These are phyloP conservation scores for Notospermus geniculatus DNA, from an alignment of 1,140 invertebrate genomes.

Conservation along the genomic window DNA sequence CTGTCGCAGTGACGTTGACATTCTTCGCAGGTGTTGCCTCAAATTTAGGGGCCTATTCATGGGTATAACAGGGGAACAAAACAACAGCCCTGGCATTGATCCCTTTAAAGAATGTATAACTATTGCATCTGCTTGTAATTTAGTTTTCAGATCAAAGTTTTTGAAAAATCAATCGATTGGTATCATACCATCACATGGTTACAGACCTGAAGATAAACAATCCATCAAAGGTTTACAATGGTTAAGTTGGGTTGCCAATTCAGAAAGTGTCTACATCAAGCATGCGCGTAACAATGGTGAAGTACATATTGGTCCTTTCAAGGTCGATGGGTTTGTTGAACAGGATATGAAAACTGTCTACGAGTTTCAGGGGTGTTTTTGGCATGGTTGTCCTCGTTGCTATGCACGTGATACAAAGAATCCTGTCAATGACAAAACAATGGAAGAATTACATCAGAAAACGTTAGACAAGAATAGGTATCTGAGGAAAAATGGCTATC, in stretches of 20 bases:
- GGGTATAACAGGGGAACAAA: no score
- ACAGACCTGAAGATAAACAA: not conserved
- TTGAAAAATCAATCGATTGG: not conserved
- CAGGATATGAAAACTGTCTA: slow-evolving; percentile 9
- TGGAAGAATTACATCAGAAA: slow-evolving; percentile 20
- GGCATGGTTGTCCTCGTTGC: slow-evolving; percentile 32
- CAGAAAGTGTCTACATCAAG: slow-evolving; percentile 15
- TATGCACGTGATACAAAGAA: slow-evolving; percentile 14
- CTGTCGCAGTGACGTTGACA: slow-evolving; percentile 17
- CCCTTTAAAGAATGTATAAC: not conserved
- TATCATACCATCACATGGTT: not conserved
- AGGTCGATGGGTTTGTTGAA: slow-evolving; percentile 16
- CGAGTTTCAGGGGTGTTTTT: slow-evolving; percentile 33
- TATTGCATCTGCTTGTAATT: not conserved
- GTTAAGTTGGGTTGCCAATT: not conserved
- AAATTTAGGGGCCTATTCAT: not conserved
- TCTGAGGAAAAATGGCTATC: slow-evolving; percentile 15
- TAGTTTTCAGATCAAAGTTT: not conserved
- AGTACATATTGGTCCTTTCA: slow-evolving; percentile 11
- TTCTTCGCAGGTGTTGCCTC: slow-evolving; percentile 11
- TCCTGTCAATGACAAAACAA: slow-evolving; percentile 12
- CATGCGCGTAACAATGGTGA: slow-evolving; percentile 25
- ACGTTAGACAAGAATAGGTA: slow-evolving; percentile 16
- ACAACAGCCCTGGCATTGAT: no score
- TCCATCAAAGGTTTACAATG: not conserved